phyloP scores from a whole-genome alignment of 2,113 vertebrate species.

The Sterna hirundo region DNA sequence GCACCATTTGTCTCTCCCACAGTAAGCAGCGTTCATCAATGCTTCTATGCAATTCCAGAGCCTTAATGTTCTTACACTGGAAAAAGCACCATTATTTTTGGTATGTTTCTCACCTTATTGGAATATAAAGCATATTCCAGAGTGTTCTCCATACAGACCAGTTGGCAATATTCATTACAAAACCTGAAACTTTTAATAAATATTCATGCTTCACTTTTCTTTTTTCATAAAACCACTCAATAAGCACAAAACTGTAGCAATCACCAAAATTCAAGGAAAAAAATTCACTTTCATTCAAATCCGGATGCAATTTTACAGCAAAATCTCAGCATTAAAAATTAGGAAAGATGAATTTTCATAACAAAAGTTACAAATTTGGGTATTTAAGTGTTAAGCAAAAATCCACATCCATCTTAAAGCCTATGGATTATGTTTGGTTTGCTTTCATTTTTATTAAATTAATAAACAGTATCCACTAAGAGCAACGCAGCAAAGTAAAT shows the following conservation, averaged over 20 bases:
- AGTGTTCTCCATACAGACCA: not conserved
- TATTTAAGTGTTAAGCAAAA: not conserved
- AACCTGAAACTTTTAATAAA: not conserved
- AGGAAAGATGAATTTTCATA: not conserved
- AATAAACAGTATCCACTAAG: not conserved
- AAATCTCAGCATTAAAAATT: not conserved
- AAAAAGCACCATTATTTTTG: not conserved
- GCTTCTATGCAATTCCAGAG: not conserved
- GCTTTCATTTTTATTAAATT: not conserved
- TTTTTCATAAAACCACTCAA: not conserved
- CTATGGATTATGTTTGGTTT: not conserved
- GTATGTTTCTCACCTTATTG: not conserved
- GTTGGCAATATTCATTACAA: not conserved
- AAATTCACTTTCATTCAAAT: not conserved
- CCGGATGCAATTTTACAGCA: not conserved
- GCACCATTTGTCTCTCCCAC: accelerated
- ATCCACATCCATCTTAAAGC: not conserved
- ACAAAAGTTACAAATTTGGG: not conserved
- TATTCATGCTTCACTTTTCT: not conserved
- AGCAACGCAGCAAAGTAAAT: not conserved
- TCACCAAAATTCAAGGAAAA: not conserved
- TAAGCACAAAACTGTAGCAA: not conserved
- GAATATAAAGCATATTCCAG: not conserved
- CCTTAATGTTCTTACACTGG: not conserved
- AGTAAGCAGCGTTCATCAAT: not conserved